Evolutionary conservation across 1,140 invertebrate genomes (phyloP).

Genomic region (Chrysomallon squamiferum): DNA sequence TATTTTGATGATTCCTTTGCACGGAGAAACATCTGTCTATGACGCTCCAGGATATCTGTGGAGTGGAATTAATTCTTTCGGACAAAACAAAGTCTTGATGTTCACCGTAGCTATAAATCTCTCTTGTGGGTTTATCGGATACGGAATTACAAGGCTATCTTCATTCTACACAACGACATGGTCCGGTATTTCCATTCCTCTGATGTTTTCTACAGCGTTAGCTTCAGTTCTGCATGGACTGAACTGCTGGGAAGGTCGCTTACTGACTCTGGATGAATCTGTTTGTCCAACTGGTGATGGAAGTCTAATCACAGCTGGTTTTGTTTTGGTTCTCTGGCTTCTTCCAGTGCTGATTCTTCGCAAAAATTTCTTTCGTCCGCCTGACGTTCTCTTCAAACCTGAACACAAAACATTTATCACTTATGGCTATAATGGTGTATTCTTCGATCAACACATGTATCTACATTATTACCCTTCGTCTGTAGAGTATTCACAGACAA

Average conservation of each 20-base stretch:
- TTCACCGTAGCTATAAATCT: neutral
- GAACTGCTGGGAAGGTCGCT: conserved; percentile 5
- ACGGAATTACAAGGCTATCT: conserved; percentile 8
- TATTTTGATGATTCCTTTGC: conserved; percentile 9
- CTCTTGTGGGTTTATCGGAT: neutral
- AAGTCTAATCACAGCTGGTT: conserved; percentile 1
- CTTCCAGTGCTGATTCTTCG: conserved; percentile 14
- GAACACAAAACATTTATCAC: conserved; percentile 18
- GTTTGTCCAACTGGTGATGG: neutral
- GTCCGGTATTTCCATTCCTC: conserved; percentile 11
- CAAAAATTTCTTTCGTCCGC: conserved; percentile 9
- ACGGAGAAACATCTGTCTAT: neutral
- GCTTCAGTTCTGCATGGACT: conserved; percentile 5
- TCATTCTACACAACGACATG: conserved; percentile 18
- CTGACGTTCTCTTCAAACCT: conserved; percentile 19
- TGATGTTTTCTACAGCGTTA: conserved; percentile 11
- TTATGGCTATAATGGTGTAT: conserved; percentile 19
- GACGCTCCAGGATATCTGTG: conserved; percentile 5
- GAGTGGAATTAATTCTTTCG: neutral
- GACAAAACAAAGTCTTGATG: neutral
- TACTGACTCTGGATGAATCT: neutral
- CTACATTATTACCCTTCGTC: conserved; percentile 23
- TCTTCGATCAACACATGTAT: conserved; percentile 24
- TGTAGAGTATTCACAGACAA: neutral
- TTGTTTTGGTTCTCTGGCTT: conserved; percentile 14